Base-by-base conservation (phyloP, 2,797 vertebrate genomes). In the Fistularia tabacaria region DNA sequence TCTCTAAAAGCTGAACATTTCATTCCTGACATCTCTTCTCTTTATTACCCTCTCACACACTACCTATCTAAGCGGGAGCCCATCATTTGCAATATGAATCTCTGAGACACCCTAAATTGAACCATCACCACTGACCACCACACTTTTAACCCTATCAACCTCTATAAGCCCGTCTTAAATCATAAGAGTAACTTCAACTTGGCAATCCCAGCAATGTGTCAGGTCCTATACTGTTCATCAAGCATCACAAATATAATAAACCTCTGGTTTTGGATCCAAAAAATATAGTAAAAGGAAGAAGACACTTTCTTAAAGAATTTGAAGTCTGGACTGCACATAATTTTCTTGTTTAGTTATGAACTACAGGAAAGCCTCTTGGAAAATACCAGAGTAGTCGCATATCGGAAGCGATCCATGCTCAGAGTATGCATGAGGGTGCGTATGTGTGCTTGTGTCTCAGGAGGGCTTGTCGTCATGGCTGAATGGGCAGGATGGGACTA, bases 1-100 rank as follows among this genome's bases (percentile, higher is more conserved):
- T 64, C 71, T 70, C 73, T 74, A 51, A 47, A 69, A 79, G 74
- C 63, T 63, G 43, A 73, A 60, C 66, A 73, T 82, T 81, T 86
- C 76, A 66, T 79, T 58, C 69, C 76, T 85, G 83, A 87, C 81
- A 81, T 85, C 62, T 77, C 60, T 56, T 46, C 72, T 80, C 76
- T 79, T 76, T 76, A 53, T 60, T 69, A 77, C 77, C 79, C 62
- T 14, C 66, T 47, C 49, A 46, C 48, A 14, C 69, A 42, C 49
- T 13, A 46, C 43, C 41, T 41, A 9, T 51, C 11, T 37, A 10
- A 37, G 25, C 5, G 5, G 25, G 5, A 25, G 25, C 25, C 25
- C 2, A 25, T 25, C 25, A 25, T 5, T 25, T 25, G 25, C 25
- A 25, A 25, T 25, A 25, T 25, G 25, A 25, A 25, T 25, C 25